Percentiles rank a stretch among this genome's conserved stretches.
Conservation (phyloP, 64 coral and sea anemone genomes). For the Orbicella faveolata region DNA sequence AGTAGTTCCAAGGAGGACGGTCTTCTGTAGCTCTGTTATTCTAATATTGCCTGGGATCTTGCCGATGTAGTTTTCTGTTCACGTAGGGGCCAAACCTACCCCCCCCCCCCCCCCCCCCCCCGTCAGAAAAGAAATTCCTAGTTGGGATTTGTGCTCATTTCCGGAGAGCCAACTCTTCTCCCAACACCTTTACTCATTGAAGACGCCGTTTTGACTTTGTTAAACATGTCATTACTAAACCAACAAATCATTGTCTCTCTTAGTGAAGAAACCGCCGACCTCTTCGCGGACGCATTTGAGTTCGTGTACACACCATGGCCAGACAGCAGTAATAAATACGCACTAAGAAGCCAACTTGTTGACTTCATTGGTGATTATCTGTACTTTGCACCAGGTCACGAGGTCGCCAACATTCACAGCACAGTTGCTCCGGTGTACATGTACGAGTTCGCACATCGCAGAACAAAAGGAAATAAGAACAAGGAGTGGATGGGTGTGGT, state of each 20-base stretch:
- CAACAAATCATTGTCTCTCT: neutral
- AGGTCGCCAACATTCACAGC: constrained; percentile 49
- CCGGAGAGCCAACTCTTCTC: too few relatives aligned
- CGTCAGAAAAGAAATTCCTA: too few relatives aligned
- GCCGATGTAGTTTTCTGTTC: too few relatives aligned
- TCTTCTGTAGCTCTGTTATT: too few relatives aligned
- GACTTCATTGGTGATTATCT: constrained; percentile 1
- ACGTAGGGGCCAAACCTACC: too few relatives aligned
- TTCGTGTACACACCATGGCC: constrained; percentile 57
- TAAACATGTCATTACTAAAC: too few relatives aligned
- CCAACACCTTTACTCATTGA: too few relatives aligned
- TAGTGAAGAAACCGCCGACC: neutral
- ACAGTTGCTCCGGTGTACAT: constrained; percentile 36
- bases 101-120: too few relatives aligned
- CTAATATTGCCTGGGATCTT: too few relatives aligned
- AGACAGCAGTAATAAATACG: constrained; percentile 16
- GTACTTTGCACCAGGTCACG: constrained; percentile 53
- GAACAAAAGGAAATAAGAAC: neutral
- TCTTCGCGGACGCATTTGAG: constrained; percentile 10
- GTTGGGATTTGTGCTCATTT: too few relatives aligned
- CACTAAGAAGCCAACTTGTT: constrained; percentile 4
- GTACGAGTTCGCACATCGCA: constrained; percentile 55
- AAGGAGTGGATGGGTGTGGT: constrained; percentile 50
- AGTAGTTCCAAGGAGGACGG: too few relatives aligned
- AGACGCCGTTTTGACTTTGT: too few relatives aligned